Percentiles rank a stretch among this genome's conserved stretches.
These are phyloP conservation scores for Drosophila pectinifera DNA, from an alignment of 1,140 invertebrate species.

Conservation along the genomic window DNA sequence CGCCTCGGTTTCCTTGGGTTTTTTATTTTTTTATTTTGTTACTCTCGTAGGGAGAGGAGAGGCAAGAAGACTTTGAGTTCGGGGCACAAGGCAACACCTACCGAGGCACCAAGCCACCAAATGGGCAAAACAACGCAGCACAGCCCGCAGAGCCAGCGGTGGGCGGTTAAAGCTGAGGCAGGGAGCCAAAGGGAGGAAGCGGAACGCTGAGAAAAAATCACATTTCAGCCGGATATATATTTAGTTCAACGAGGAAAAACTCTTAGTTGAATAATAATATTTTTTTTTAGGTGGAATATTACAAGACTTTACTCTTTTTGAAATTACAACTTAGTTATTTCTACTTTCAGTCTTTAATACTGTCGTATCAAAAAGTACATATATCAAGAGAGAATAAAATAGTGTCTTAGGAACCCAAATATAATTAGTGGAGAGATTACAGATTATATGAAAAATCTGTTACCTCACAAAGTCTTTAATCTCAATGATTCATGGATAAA, in stretches of 20 bases:
- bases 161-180: constrained; percentile 20
- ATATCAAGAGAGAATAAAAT: too few relatives aligned
- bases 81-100: constrained; percentile 69
- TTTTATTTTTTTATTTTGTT: constrained; percentile 11
- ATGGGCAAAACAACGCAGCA: constrained; percentile 39
- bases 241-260: neutral
- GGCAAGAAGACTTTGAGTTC: constrained; percentile 25
- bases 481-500: too few relatives aligned
- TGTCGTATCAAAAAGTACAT: neutral
- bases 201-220: constrained; percentile 6
- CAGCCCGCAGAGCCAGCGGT: constrained; percentile 47
- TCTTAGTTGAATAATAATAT: too few relatives aligned
- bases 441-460: too few relatives aligned
- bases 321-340: too few relatives aligned
- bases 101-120: constrained; percentile 52
- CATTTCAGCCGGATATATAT: neutral
- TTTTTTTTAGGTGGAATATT: too few relatives aligned
- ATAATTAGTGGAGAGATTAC: too few relatives aligned
- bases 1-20: constrained; percentile 29
- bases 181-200: constrained; percentile 3
- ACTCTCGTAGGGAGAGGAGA: constrained; percentile 6
- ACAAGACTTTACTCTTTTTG: neutral
- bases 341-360: neutral
- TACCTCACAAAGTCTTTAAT: too few relatives aligned
- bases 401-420: too few relatives aligned